These are phyloP conservation scores for Axinella damicornis DNA, from an alignment of 37 sponge, comb jelly and placozoan species.

Conservation along the genomic window DNA sequence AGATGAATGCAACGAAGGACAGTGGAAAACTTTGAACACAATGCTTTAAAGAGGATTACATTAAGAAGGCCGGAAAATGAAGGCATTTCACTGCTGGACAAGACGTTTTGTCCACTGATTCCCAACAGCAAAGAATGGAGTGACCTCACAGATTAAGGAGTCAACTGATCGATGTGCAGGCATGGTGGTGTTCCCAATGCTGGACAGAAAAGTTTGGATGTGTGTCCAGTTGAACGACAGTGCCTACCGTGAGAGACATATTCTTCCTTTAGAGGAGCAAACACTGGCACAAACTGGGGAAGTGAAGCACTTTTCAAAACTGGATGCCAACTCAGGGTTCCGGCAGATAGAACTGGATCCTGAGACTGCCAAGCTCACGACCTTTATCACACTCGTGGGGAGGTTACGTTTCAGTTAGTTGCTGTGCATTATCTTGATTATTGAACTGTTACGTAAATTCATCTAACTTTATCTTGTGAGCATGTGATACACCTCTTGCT, in stretches of 20 bases:
- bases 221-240: slow-evolving; percentile 63
- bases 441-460: too few relatives aligned
- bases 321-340: slow-evolving; percentile 66
- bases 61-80: too few relatives aligned
- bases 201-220: slow-evolving; percentile 36
- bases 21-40: too few relatives aligned
- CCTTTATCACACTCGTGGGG: slow-evolving; percentile 69
- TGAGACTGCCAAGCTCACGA: slow-evolving; percentile 46
- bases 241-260: slow-evolving; percentile 52
- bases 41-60: too few relatives aligned
- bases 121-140: too few relatives aligned
- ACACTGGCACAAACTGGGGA: slow-evolving; percentile 35
- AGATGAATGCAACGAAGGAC: too few relatives aligned
- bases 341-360: slow-evolving; percentile 63
- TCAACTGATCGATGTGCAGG: slow-evolving; percentile 63
- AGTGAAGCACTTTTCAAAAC: slow-evolving; percentile 52
- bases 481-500: too few relatives aligned
- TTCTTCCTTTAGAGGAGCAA: slow-evolving; percentile 63
- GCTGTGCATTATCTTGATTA: too few relatives aligned
- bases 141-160: slow-evolving; percentile 30
- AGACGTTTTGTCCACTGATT: too few relatives aligned
- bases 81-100: too few relatives aligned
- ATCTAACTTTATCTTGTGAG: too few relatives aligned
- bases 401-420: slow-evolving; percentile 48
- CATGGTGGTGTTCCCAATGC: slow-evolving; percentile 60